phyloP scores from a whole-genome alignment of 2,888 invertebrate species.

The Cyaniris semiargus region DNA sequence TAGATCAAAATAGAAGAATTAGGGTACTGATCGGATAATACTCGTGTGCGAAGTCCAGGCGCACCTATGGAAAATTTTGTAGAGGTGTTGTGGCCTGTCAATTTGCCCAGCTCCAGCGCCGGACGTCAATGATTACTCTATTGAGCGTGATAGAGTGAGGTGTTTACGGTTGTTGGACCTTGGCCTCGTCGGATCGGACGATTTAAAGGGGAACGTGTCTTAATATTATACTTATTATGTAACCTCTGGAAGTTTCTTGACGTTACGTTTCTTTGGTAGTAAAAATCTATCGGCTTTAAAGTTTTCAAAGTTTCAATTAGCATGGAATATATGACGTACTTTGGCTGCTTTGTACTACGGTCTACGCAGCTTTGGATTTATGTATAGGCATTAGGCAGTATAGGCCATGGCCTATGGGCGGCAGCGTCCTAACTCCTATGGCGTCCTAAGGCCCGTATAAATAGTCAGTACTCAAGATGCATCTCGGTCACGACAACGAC shows the following conservation, averaged over 20 bases:
- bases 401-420: too few species aligned
- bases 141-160: slow-evolving; percentile 42
- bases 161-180: slow-evolving; percentile 47
- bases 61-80: slow-evolving; percentile 32
- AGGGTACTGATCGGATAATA: neutral
- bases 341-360: too few species aligned
- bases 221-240: neutral
- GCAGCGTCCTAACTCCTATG: too few species aligned
- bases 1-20: neutral
- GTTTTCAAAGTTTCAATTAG: too few species aligned
- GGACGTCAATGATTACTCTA: slow-evolving; percentile 48
- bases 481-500: too few species aligned
- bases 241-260: neutral
- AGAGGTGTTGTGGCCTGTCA: slow-evolving; percentile 39
- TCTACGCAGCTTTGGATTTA: too few species aligned
- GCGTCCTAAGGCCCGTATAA: too few species aligned
- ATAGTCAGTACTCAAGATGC: too few species aligned
- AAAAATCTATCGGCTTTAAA: too few species aligned
- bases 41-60: neutral
- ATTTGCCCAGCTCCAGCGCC: slow-evolving; percentile 43
- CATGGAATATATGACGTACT: too few species aligned
- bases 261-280: neutral
- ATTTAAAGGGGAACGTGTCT: slow-evolving; percentile 31
- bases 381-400: too few species aligned
- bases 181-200: slow-evolving; percentile 45